These are phyloP conservation scores for Clunio marinus DNA, from an alignment of 2,888 invertebrate species.

Conservation along the genomic window DNA sequence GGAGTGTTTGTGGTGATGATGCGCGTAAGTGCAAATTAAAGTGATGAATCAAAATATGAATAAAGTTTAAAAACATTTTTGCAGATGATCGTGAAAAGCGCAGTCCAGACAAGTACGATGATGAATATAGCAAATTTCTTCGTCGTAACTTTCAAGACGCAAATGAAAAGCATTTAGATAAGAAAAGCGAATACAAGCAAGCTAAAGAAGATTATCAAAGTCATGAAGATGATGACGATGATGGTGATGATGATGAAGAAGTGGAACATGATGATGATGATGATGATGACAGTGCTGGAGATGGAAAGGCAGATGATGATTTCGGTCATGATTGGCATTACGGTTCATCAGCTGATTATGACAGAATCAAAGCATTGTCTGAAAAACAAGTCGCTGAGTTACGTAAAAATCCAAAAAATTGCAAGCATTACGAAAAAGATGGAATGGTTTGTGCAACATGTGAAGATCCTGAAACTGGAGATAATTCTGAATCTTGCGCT, in stretches of 20 bases:
- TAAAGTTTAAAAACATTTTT: not conserved
- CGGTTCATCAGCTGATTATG: slow-evolving; percentile 56
- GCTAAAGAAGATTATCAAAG: not conserved
- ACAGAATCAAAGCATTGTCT: slow-evolving; percentile 58
- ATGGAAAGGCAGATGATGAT: slow-evolving; percentile 43
- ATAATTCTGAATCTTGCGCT: slow-evolving; percentile 73
- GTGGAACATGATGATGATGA: slow-evolving; percentile 18
- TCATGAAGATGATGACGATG: slow-evolving; percentile 10
- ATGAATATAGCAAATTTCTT: slow-evolving; percentile 35
- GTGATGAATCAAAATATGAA: not conserved
- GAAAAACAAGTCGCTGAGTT: slow-evolving; percentile 61
- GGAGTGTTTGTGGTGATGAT: not conserved
- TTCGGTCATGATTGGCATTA: slow-evolving; percentile 55
- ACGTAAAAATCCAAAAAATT: slow-evolving; percentile 60
- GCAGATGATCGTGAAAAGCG: not conserved
- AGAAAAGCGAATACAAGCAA: not conserved
- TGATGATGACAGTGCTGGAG: not conserved
- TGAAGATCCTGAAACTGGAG: slow-evolving; percentile 68
- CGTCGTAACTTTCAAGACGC: slow-evolving; percentile 7
- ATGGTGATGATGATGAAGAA: not conserved
- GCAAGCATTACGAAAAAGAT: slow-evolving; percentile 56
- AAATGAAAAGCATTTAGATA: slow-evolving; percentile 15
- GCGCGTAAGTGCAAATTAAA: slow-evolving; percentile 6
- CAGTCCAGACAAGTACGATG: slow-evolving; percentile 25
- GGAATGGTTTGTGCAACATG: slow-evolving; percentile 70